These are phyloP conservation scores for Stegodyphus dumicola DNA, from an alignment of 1,140 invertebrate genomes.

Conservation along the genomic window DNA sequence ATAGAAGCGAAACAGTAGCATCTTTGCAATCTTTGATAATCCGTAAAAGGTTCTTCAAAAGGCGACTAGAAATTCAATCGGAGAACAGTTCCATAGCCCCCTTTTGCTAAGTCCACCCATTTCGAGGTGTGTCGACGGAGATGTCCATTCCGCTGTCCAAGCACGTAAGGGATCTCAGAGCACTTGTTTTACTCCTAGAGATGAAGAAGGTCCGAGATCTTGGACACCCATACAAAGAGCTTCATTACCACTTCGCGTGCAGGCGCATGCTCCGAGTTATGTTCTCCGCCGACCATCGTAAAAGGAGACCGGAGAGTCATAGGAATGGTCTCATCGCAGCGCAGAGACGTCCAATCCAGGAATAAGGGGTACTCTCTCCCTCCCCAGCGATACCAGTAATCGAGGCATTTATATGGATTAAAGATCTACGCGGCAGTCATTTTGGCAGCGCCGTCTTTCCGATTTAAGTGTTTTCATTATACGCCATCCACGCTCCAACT, in stretches of 20 bases:
- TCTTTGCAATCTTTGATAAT: neutral
- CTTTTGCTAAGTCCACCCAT: conserved; percentile 15
- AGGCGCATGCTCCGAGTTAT: conserved; percentile 43
- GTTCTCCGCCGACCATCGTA: conserved; percentile 50
- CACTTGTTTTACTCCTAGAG: conserved; percentile 50
- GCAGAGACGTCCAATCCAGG: conserved; percentile 18
- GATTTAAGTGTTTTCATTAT: conserved; percentile 62
- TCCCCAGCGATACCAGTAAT: conserved; percentile 16
- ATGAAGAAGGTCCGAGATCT: conserved; percentile 15
- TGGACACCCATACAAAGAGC: conserved; percentile 59
- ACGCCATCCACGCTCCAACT: neutral
- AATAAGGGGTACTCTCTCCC: conserved; percentile 5
- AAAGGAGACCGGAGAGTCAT: conserved; percentile 34
- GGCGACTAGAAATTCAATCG: conserved; percentile 22
- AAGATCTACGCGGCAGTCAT: conserved; percentile 42
- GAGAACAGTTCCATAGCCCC: conserved; percentile 31
- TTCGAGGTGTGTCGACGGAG: neutral
- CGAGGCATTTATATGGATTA: conserved; percentile 61
- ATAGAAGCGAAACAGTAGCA: neutral
- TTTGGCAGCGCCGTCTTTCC: conserved; percentile 24
- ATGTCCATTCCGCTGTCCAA: conserved; percentile 50
- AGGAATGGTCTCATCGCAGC: conserved; percentile 42
- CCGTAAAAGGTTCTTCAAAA: conserved; percentile 23
- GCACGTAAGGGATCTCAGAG: conserved; percentile 52
- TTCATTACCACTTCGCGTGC: conserved; percentile 40